Evolutionary conservation across 2,888 invertebrate genomes (phyloP).

Genomic region (Temnothorax unifasciatus): DNA sequence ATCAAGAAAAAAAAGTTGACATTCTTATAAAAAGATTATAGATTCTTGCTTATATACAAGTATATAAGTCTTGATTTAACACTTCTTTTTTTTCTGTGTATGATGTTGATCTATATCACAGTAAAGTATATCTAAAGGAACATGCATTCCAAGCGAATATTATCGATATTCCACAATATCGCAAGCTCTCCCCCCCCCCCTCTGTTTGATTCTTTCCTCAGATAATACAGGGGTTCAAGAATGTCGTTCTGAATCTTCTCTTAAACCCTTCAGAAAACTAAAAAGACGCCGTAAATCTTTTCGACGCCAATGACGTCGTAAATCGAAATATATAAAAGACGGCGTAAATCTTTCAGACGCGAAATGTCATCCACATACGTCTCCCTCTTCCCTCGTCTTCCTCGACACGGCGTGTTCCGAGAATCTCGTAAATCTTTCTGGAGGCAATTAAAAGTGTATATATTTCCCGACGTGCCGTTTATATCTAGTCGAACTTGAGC

Average conservation of each 20-base stretch:
- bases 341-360: constrained; percentile 11
- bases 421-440: constrained; percentile 10
- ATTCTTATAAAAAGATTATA: too few relatives aligned
- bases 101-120: constrained; percentile 55
- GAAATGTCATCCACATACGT: neutral
- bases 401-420: neutral
- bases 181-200: neutral
- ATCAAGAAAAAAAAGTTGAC: too few relatives aligned
- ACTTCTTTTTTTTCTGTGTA: too few relatives aligned
- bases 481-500: constrained; percentile 87
- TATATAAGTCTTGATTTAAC: too few relatives aligned
- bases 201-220: neutral
- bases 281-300: constrained; percentile 23
- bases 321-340: constrained; percentile 15
- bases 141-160: constrained; percentile 50
- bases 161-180: constrained; percentile 6
- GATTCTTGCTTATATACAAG: too few relatives aligned
- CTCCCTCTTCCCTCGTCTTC: neutral
- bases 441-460: neutral
- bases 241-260: neutral
- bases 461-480: neutral
- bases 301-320: constrained; percentile 19
- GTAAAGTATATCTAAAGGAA: constrained; percentile 52
- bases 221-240: constrained; percentile 1
- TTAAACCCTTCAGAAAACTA: neutral